Percentiles rank a stretch among this genome's conserved stretches.
These are phyloP conservation scores for Corythaeola cristata DNA, from an alignment of 2,113 vertebrate species.

Conservation along the genomic window DNA sequence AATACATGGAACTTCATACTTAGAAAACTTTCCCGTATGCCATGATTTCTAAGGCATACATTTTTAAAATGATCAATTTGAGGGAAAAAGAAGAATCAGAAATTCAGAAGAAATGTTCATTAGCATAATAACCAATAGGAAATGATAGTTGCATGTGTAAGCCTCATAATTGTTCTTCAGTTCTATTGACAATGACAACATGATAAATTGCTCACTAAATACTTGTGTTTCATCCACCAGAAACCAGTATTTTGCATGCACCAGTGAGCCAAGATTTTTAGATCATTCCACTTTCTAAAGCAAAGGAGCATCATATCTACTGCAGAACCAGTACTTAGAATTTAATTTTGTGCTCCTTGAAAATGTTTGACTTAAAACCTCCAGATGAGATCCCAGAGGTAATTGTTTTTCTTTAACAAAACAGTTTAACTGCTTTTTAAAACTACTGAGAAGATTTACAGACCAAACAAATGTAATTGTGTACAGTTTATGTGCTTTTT, in stretches of 20 bases:
- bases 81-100: background rate
- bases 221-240: background rate
- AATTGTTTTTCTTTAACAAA: conserved; percentile 45
- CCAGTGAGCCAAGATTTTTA: background rate
- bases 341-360: conserved; percentile 4
- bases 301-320: background rate
- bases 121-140: background rate
- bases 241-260: background rate
- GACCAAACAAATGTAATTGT: conserved; percentile 44
- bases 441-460: conserved; percentile 34
- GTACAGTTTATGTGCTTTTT: conserved; percentile 25
- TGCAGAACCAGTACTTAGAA: background rate
- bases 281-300: background rate
- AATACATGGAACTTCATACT: background rate
- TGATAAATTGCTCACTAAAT: background rate
- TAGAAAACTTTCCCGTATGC: background rate
- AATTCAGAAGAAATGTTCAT: background rate
- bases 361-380: conserved; percentile 3
- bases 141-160: background rate
- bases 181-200: background rate
- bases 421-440: conserved; percentile 32
- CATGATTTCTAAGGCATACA: background rate
- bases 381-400: background rate
- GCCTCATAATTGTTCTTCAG: background rate
- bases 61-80: background rate